Percentiles rank a stretch among this genome's conserved stretches.
Conservation (phyloP, 2,113 vertebrate species). For the Poeciliopsis prolifica region DNA sequence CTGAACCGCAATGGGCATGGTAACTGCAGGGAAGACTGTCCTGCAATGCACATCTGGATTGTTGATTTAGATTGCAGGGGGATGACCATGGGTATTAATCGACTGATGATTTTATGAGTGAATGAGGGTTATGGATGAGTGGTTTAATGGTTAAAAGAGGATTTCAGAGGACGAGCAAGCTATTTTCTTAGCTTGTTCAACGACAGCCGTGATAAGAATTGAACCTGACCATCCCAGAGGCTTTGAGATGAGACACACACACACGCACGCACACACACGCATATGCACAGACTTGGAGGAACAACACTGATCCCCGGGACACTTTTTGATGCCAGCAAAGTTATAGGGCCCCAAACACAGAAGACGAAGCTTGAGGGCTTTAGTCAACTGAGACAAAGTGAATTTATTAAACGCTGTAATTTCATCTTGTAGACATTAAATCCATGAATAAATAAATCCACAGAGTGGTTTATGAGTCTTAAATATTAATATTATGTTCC, state of each 20-base stretch:
- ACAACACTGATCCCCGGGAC: constrained; percentile 58
- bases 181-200: constrained; percentile 35
- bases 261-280: constrained; percentile 16
- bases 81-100: constrained; percentile 7
- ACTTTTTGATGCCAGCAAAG: constrained; percentile 57
- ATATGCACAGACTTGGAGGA: constrained; percentile 37
- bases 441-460: neutral
- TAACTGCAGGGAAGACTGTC: constrained; percentile 26
- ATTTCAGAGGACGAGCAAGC: constrained; percentile 43
- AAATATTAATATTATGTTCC: neutral
- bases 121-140: neutral
- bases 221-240: constrained; percentile 70
- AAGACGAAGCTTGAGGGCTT: constrained; percentile 33
- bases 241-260: constrained; percentile 47
- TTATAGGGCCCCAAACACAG: constrained; percentile 49
- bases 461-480: neutral
- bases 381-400: constrained; percentile 20
- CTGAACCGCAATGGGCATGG: constrained; percentile 33
- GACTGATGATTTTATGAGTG: constrained; percentile 4
- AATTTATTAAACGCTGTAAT: constrained; percentile 8
- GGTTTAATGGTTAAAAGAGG: constrained; percentile 4
- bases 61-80: constrained; percentile 21
- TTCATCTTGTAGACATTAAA: neutral
- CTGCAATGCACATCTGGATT: constrained; percentile 42
- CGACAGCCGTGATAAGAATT: constrained; percentile 65